These are phyloP conservation scores for Emydura subglobosa DNA, from an alignment of 2,113 vertebrate genomes.

Conservation along the genomic window DNA sequence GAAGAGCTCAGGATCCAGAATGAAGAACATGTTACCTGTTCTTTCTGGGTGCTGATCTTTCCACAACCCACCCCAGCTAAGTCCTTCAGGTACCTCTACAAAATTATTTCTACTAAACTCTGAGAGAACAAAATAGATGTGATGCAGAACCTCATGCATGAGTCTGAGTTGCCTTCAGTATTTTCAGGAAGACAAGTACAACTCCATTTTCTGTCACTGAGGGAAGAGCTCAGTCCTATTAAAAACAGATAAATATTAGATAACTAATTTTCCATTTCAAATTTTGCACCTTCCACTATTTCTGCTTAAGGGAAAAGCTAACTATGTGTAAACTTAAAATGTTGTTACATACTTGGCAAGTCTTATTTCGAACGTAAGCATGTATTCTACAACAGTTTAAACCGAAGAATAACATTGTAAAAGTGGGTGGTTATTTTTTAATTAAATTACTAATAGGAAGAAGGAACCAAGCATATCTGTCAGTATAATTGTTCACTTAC, in stretches of 20 bases:
- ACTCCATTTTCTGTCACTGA: neutral
- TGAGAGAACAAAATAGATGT: too few relatives aligned
- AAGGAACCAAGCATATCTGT: neutral
- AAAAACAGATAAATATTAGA: neutral
- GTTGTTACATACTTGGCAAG: neutral
- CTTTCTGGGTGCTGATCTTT: neutral
- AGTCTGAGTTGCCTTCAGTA: neutral
- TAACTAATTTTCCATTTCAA: too few relatives aligned
- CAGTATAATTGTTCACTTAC: neutral
- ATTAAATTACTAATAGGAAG: neutral
- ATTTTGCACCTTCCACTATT: too few relatives aligned
- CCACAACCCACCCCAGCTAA: neutral
- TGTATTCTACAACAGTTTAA: neutral
- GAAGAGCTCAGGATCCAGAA: neutral
- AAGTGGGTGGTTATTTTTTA: neutral
- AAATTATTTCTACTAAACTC: too few relatives aligned
- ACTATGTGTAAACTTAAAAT: neutral
- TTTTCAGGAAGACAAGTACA: neutral
- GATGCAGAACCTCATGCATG: too few relatives aligned
- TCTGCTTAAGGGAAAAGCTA: neutral
- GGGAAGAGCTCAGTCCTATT: neutral
- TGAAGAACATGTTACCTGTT: neutral
- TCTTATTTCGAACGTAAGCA: neutral
- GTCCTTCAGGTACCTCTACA: too few relatives aligned
- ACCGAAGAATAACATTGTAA: neutral